Conservation (phyloP, 2,888 invertebrate species). For the Synergus japonicus region DNA sequence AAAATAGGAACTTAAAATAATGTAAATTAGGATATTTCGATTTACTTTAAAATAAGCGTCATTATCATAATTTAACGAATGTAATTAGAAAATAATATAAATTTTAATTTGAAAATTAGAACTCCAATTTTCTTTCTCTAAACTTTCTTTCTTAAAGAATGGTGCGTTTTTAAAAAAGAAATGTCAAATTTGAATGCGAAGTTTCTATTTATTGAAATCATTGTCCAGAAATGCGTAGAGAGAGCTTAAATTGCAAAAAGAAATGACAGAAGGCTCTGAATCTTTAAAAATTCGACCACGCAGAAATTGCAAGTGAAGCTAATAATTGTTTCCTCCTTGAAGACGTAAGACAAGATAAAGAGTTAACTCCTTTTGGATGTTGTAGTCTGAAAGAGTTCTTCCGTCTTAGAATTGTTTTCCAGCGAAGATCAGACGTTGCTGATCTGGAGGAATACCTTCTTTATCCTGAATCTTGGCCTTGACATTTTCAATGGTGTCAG, state of each 20-base stretch:
- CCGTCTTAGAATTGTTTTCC: slow-evolving; percentile 47
- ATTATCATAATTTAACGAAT: too few relatives aligned
- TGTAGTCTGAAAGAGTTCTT: slow-evolving; percentile 85
- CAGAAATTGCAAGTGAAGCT: not conserved
- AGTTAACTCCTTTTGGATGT: slow-evolving; percentile 96
- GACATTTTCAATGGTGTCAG: slow-evolving; percentile 5
- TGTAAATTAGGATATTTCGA: not conserved
- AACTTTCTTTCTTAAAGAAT: not conserved
- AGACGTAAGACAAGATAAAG: slow-evolving; percentile 92
- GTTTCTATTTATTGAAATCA: slow-evolving; percentile 25
- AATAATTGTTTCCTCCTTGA: slow-evolving; percentile 87
- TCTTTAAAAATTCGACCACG: slow-evolving; percentile 15
- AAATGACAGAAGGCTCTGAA: not conserved
- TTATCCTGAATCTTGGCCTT: slow-evolving; percentile 66
- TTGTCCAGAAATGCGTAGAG: slow-evolving; percentile 11
- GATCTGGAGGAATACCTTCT: slow-evolving; percentile 87
- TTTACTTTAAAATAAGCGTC: not conserved
- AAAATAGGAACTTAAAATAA: not conserved
- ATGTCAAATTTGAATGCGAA: not conserved
- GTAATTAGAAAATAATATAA: not conserved
- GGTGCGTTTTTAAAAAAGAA: not conserved
- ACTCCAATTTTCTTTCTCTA: not conserved
- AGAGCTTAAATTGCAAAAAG: not conserved
- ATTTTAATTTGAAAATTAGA: not conserved
- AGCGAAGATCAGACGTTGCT: slow-evolving; percentile 91